Evolutionary conservation across 2,113 vertebrate genomes (phyloP).

Genomic region (Acanthisitta chloris): DNA sequence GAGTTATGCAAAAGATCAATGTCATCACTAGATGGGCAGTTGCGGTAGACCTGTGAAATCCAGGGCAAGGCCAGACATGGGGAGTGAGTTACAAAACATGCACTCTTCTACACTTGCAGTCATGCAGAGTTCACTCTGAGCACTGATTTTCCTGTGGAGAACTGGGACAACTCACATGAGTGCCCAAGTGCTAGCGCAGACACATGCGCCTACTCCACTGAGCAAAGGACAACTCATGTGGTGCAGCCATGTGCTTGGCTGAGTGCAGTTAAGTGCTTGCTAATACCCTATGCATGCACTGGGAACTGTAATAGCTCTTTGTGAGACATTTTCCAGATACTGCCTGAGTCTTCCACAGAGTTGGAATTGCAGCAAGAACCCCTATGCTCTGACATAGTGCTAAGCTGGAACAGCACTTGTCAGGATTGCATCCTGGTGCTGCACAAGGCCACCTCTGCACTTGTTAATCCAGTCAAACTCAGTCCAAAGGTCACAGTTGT

Average conservation of each 20-base stretch:
- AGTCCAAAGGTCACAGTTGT: background rate
- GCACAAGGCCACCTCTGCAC: background rate
- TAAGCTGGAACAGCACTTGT: background rate
- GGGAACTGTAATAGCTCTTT: conserved; percentile 3
- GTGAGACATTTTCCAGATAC: background rate
- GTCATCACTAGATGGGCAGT: background rate
- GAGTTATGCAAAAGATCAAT: background rate
- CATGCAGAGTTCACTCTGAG: background rate
- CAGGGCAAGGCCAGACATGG: background rate
- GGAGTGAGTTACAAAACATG: background rate
- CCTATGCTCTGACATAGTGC: background rate
- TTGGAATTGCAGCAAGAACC: background rate
- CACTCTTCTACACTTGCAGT: background rate
- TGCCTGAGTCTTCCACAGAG: background rate
- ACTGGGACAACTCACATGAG: background rate
- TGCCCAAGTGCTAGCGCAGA: background rate
- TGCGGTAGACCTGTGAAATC: background rate
- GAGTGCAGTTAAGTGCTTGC: conserved; percentile 4
- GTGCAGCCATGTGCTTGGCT: background rate
- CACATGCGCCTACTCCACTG: background rate
- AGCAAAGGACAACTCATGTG: background rate
- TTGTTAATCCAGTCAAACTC: background rate
- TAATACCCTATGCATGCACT: background rate
- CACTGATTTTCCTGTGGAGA: background rate
- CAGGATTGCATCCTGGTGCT: background rate